Conservation (phyloP, 53 echinoderm and acorn worm genomes). For the Crossaster papposus region DNA sequence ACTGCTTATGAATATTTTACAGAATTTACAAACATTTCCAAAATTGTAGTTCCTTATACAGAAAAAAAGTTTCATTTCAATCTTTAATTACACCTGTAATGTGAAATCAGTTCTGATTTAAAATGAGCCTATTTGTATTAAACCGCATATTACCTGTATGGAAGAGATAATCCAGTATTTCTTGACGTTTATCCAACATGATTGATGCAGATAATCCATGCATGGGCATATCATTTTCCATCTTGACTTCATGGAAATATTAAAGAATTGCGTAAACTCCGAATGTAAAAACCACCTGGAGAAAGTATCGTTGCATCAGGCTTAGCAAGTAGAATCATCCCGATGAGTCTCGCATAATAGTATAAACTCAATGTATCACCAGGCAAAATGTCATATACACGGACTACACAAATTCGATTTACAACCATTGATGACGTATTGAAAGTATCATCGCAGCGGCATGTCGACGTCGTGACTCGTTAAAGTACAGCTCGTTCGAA, state of each 20-base stretch:
- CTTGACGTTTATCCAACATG: constrained; percentile 31
- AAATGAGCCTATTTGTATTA: no score
- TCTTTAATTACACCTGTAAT: no score
- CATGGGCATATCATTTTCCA: constrained; percentile 6
- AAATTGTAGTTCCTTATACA: no score
- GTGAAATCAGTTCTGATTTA: no score
- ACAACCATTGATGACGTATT: not conserved
- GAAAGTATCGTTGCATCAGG: not conserved
- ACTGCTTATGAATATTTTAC: no score
- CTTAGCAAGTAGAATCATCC: not conserved
- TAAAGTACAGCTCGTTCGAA: no score
- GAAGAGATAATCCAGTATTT: constrained; percentile 36
- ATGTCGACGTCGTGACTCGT: not conserved
- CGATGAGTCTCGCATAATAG: not conserved
- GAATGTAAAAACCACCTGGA: not conserved
- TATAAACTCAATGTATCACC: not conserved
- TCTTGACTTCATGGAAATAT: not conserved
- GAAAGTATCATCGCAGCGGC: not conserved
- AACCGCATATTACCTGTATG: constrained; percentile 14
- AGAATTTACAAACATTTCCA: no score
- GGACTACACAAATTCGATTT: not conserved
- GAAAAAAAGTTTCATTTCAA: no score
- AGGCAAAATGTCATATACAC: not conserved
- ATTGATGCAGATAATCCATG: not conserved
- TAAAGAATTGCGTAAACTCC: not conserved